Evolutionary conservation across 1,140 invertebrate species (phyloP), one percentile per base, ranked within the genome.

Genomic region (Caenorhabditis inopinata): DNA sequence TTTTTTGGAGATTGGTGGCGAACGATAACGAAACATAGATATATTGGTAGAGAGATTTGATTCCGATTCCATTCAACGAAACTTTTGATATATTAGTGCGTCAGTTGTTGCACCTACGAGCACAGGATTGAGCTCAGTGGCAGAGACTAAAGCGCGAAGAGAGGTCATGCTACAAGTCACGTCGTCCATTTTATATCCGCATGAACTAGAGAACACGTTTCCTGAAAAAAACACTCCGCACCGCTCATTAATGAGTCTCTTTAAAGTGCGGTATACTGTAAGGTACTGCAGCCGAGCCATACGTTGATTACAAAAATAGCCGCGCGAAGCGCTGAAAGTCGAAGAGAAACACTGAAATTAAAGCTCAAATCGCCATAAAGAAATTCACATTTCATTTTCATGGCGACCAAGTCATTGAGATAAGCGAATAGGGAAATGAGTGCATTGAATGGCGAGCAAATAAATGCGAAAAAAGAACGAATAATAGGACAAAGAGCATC

Each of bases 331-430:
- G n/a, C 14, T 42, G 38, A 42, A 42, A 42, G 14, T 7, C 14
- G 38, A 42, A 42, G 14, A 14, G 5, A 42, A 14, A 7, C 38
- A 5, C 14, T 42, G 5, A 42, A 4, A 45, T n/a, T 42, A 27
- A 25, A 79, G 62, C 45, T 86, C 87, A 38, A 62, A 73, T n/a
- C n/a, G n/a, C n/a, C n/a, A n/a, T n/a, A 14, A 47, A 73, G 14
- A 84, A 86, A 32, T 14, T 25, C 51, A 32, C 16, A 23, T 32
- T 32, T 16, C 5, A 16, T 42, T 42, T n/a, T 68, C 58, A 38
- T 68, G 58, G 58, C 35, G 21, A 68, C 58, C 9, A 68, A 32
- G 38, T 68, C 58, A 68, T 68, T 42, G 58, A 16, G n/a, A 38
- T 11, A 21, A 68, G 38, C 58, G 16, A 68, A 68, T 21, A 68